Conservation (phyloP, 2,888 invertebrate genomes). For the Cantharis flavilabris region DNA sequence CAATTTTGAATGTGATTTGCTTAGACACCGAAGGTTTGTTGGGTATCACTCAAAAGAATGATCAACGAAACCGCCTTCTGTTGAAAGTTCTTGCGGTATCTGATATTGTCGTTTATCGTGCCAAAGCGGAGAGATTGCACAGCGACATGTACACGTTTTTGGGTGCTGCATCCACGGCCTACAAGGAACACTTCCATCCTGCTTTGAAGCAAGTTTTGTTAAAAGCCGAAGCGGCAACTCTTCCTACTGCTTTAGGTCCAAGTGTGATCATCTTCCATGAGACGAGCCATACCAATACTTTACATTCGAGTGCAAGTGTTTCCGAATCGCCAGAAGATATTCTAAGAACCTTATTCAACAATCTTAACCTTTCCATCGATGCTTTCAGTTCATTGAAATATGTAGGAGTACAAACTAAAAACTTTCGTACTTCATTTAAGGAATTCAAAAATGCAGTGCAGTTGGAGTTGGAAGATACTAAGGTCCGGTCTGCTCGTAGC, state of each 20-base stretch:
- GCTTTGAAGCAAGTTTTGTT: slow-evolving; percentile 55
- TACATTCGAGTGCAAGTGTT: slow-evolving; percentile 62
- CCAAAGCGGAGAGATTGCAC: slow-evolving; percentile 74
- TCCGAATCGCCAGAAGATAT: slow-evolving; percentile 67
- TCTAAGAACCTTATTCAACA: slow-evolving; percentile 64
- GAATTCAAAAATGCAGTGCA: slow-evolving; percentile 63
- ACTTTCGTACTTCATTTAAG: slow-evolving; percentile 63
- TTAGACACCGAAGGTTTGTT: slow-evolving; percentile 82
- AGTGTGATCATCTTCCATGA: slow-evolving; percentile 81
- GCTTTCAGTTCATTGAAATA: slow-evolving; percentile 75
- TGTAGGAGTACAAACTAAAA: slow-evolving; percentile 64
- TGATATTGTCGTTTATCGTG: slow-evolving; percentile 78
- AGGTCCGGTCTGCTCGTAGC: slow-evolving; percentile 71
- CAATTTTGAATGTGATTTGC: slow-evolving; percentile 66
- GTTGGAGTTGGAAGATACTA: slow-evolving; percentile 68
- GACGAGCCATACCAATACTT: slow-evolving; percentile 71
- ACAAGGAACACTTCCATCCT: slow-evolving; percentile 71
- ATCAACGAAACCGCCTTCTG: slow-evolving; percentile 69
- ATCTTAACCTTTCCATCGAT: slow-evolving; percentile 66
- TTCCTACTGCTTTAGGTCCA: slow-evolving; percentile 67
- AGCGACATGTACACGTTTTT: slow-evolving; percentile 78
- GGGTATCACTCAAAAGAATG: slow-evolving; percentile 64
- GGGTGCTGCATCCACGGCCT: slow-evolving; percentile 76
- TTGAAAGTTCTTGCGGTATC: slow-evolving; percentile 82
- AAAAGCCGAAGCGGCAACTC: slow-evolving; percentile 36